Percentiles rank a stretch among this genome's conserved stretches.
Evolutionary conservation across 2,113 vertebrate species (phyloP).

Genomic region (Protobothrops flavoviridis): DNA sequence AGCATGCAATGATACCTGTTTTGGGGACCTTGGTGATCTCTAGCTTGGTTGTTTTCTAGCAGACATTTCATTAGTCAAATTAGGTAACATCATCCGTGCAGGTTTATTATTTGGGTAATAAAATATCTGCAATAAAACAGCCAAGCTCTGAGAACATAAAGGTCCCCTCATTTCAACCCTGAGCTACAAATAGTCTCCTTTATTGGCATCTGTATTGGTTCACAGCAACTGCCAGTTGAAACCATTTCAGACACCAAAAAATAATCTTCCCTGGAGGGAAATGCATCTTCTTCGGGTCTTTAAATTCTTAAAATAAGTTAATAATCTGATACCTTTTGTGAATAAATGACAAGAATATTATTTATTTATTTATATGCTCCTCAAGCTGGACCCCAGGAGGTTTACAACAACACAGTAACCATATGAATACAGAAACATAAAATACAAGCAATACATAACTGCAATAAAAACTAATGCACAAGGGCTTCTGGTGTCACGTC

Average conservation of each 20-base stretch:
- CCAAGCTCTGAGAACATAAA: background rate
- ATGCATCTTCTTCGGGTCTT: background rate
- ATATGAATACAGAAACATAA: background rate
- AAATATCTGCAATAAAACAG: background rate
- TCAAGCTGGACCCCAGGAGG: background rate
- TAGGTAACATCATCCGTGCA: background rate
- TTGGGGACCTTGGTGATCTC: background rate
- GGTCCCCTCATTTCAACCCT: background rate
- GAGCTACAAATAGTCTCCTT: background rate
- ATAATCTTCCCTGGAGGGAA: background rate
- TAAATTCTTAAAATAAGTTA: background rate
- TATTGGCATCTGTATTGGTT: background rate
- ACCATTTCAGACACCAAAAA: background rate
- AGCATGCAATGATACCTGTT: background rate
- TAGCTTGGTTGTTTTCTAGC: background rate
- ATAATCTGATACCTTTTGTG: background rate
- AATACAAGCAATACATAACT: background rate
- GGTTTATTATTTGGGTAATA: background rate
- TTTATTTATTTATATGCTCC: background rate
- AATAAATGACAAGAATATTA: background rate
- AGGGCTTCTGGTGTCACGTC: too few relatives aligned
- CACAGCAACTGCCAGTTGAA: background rate
- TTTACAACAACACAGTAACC: background rate
- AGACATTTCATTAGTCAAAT: background rate
- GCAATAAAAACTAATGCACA: too few relatives aligned